phyloP scores from a whole-genome alignment of 2,888 invertebrate genomes.

The Leptinotarsa haldemani region DNA sequence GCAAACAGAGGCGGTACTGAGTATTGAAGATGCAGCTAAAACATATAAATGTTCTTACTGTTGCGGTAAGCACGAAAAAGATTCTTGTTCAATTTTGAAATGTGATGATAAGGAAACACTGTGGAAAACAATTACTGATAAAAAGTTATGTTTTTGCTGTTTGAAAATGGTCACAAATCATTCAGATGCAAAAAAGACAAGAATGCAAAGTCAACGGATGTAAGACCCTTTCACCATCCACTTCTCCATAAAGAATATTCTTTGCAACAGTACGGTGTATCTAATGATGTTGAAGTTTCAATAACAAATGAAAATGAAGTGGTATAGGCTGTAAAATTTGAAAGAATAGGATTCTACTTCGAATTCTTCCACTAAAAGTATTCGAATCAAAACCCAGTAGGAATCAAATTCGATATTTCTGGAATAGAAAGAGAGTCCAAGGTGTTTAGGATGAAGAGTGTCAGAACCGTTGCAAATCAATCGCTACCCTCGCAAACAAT shows the following conservation, averaged over 20 bases:
- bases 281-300: background rate
- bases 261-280: too few species aligned
- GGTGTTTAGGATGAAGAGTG: background rate
- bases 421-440: background rate
- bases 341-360: background rate
- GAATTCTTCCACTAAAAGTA: background rate
- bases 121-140: too few species aligned
- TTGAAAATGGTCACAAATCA: background rate
- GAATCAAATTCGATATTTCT: background rate
- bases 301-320: background rate
- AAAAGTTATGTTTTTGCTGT: background rate
- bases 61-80: background rate
- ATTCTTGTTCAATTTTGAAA: background rate
- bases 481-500: background rate
- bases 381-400: background rate
- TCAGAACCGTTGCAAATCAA: background rate
- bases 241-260: background rate
- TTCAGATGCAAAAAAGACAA: background rate
- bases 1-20: background rate
- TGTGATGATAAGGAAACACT: background rate
- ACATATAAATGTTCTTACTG: background rate
- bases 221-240: background rate
- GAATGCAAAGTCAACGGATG: slow-evolving; percentile 10
- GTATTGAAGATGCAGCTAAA: background rate
- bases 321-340: background rate